phyloP scores from a whole-genome alignment of 2,113 vertebrate species.

The Formicarius rufipectus region DNA sequence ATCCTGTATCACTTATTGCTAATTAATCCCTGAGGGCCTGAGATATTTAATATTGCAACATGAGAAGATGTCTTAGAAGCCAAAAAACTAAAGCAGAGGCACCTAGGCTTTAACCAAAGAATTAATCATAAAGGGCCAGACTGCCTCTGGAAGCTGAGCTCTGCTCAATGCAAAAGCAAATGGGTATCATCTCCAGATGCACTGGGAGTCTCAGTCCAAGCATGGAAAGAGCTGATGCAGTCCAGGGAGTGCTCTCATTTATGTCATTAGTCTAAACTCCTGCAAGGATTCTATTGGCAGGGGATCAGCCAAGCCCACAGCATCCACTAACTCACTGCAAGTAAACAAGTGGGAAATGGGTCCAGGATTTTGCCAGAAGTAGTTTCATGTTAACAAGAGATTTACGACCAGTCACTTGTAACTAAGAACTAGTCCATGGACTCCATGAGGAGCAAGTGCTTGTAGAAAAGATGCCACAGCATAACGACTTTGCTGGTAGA shows the following conservation, averaged over 20 bases:
- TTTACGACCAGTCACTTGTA: background rate
- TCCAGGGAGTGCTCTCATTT: background rate
- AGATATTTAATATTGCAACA: constrained; percentile 22
- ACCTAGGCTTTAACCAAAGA: background rate
- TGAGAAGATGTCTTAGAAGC: background rate
- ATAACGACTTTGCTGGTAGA: background rate
- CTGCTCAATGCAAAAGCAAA: background rate
- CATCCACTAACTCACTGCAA: background rate
- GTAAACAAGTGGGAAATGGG: background rate
- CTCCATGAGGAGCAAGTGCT: background rate
- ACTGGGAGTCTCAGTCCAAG: background rate
- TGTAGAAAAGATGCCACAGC: background rate
- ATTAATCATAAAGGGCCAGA: background rate
- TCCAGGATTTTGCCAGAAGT: background rate
- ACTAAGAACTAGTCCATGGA: background rate
- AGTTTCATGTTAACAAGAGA: background rate
- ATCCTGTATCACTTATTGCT: constrained; percentile 13
- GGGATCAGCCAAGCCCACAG: background rate
- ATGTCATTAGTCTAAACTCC: background rate
- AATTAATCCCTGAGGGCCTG: constrained; percentile 21
- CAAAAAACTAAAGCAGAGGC: background rate
- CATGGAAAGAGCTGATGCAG: background rate
- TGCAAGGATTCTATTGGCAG: background rate
- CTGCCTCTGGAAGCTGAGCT: background rate
- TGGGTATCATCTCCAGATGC: background rate